Evolutionary conservation across 1,140 invertebrate species (phyloP), one percentile per base, ranked within the genome.

Genomic region (Teleopsis dalmanni): DNA sequence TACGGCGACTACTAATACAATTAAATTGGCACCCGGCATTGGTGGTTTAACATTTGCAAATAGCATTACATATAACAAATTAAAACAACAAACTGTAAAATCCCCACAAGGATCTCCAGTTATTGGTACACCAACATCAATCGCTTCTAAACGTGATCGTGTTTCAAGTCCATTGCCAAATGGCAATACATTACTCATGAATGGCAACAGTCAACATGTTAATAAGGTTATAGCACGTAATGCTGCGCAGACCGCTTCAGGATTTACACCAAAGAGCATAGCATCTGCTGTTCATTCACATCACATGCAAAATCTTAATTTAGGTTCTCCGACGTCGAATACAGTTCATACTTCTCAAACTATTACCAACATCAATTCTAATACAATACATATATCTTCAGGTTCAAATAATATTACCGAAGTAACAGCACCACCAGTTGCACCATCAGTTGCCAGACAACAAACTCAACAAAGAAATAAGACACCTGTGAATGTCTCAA

Each of bases 401-500:
- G 16, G 14, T 23, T 47, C 43, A 29, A 45, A 26, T 38, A 31
- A 33, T 22, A 48, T 18, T 21, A 41, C 43, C 18, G 46, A 22
- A 16, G 38, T 31, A 29, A 34, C 22, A 29, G 38, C 47, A n/a
- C 44, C 47, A 3, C 31, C 53, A 13, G 72, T 52, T 61, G 76
- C 55, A 57, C 74, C 73, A 23, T n/a, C n/a, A n/a, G n/a, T n/a
- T n/a, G n/a, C n/a, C n/a, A n/a, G n/a, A n/a, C n/a, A n/a, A n/a
- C n/a, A n/a, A n/a, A 60, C 74, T 3, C 73, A 76, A 52, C 65
- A 73, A 25, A 71, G 71, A 51, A 74, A 79, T 18, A 78, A 76
- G 7, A 11, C 54, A 25, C 47, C 61, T 1, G 23, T 47, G 18
- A 77, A 79, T 51, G 79, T 81, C 45, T 85, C 83, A 56, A 77